Percentiles rank a stretch among this genome's conserved stretches.
Conservation (phyloP, 1,140 invertebrate genomes). For the Spodoptera frugiperda region DNA sequence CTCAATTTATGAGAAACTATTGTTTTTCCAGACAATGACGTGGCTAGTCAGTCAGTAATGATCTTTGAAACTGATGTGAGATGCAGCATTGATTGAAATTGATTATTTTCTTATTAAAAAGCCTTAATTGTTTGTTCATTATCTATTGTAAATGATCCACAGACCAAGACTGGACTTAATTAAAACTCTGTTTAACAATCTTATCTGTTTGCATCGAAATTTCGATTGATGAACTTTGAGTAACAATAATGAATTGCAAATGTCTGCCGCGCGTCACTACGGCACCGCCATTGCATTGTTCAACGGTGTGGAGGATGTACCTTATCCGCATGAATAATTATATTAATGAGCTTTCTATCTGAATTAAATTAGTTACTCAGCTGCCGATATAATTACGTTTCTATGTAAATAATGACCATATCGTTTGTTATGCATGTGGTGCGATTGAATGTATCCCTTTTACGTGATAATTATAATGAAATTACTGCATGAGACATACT, state of each 20-base stretch:
- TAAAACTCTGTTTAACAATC: too few species aligned
- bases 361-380: constrained; percentile 29
- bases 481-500: neutral
- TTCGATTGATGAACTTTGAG: neutral
- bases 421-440: neutral
- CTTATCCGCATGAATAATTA: constrained; percentile 25
- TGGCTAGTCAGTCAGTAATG: neutral
- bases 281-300: constrained; percentile 2
- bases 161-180: too few species aligned
- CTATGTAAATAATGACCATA: constrained; percentile 4
- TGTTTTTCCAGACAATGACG: constrained; percentile 31
- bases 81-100: constrained; percentile 1
- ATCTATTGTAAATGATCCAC: neutral
- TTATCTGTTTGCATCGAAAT: too few species aligned
- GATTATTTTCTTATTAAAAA: constrained; percentile 5
- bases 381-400: constrained; percentile 19
- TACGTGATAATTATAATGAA: constrained; percentile 9
- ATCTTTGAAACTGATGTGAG: constrained; percentile 7
- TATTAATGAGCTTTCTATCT: constrained; percentile 37
- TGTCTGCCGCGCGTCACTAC: constrained; percentile 8
- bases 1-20: constrained; percentile 13
- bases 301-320: neutral
- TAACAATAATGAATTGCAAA: neutral
- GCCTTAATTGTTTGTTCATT: neutral
- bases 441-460: constrained; percentile 2